Evolutionary conservation across 1,140 invertebrate genomes (phyloP), one percentile per base, ranked within the genome.

Genomic region (Drosophila ercepeae): DNA sequence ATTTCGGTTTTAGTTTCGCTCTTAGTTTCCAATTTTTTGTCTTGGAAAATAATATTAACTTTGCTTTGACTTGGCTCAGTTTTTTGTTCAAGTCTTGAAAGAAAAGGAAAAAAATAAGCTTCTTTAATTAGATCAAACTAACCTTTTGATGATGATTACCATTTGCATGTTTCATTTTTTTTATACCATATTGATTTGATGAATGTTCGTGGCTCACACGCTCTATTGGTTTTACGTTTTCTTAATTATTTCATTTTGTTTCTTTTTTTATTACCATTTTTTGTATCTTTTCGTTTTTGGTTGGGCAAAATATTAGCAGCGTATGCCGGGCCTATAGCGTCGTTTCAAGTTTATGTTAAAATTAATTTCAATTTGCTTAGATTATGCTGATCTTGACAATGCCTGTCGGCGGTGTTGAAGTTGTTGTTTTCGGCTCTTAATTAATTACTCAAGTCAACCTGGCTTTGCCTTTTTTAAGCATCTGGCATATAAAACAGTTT

Each of bases 51-150:
- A 48, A 58, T 21, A 41, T 70, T 72, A 36, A 48, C 58, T 52
- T 19, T 32, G 36, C 42, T 60, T 61, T 59, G 72, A 64, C 70
- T 83, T 48, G 73, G 63, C 44, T 49, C 55, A 64, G 34, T 49
- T 58, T 65, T 51, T 65, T 65, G 58, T 61, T 34, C 41, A 6
- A 61, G 13, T 42, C 25, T 25, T 25, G 1, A 23, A 49, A 61
- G 36, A 39, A 39, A 39, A 13, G n/a, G 34, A 36, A 42, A 23
- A 23, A 39, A 64, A 32, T 32, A 49, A 74, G 61, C 63, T 69
- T 61, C 63, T 76, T 61, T 69, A 84, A 84, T 84, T 84, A 76
- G 79, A 84, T 84, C 79, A 78, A 71, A 84, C 42, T 39, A 41
- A 63, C 27, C 42, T 41, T 32, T 67, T 46, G 68, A 53, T 64